Conservation (phyloP, 2,113 vertebrate genomes). For the Halichoerus grypus region DNA sequence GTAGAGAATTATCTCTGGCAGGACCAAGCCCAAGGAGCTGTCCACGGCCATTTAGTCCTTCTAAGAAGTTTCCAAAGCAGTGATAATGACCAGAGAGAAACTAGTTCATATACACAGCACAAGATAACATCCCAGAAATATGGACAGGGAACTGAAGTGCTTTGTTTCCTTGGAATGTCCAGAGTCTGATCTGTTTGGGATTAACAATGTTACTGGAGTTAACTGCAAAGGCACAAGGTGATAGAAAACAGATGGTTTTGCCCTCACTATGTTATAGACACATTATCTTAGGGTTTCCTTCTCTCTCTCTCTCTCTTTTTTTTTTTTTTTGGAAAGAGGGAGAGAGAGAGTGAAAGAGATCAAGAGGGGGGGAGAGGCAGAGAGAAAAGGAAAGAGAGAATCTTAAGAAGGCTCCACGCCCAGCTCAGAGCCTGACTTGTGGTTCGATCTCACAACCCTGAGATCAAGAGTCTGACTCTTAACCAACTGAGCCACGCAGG, state of each 20-base stretch:
- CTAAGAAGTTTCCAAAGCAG: slow-evolving; percentile 15
- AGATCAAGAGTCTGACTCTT: neutral
- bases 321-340: neutral
- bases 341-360: neutral
- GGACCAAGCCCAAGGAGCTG: neutral
- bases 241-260: slow-evolving; percentile 70
- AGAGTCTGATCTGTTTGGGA: slow-evolving; percentile 60
- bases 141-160: neutral
- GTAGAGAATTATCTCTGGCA: neutral
- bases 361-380: neutral
- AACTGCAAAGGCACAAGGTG: slow-evolving; percentile 47
- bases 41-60: neutral
- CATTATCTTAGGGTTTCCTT: slow-evolving; percentile 40
- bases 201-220: slow-evolving; percentile 64
- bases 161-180: slow-evolving; percentile 40
- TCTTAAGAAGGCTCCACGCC: neutral
- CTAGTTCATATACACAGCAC: neutral
- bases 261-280: slow-evolving; percentile 9
- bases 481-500: neutral
- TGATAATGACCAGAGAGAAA: neutral
- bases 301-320: neutral
- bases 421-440: neutral
- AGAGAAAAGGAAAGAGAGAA: neutral
- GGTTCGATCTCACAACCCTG: neutral
- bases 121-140: slow-evolving; percentile 43